A percentile compares a stretch with the other conserved stretches of the same genome.
phyloP scores from a whole-genome alignment of 2,888 invertebrate species.

The Coecobrya sp. region DNA sequence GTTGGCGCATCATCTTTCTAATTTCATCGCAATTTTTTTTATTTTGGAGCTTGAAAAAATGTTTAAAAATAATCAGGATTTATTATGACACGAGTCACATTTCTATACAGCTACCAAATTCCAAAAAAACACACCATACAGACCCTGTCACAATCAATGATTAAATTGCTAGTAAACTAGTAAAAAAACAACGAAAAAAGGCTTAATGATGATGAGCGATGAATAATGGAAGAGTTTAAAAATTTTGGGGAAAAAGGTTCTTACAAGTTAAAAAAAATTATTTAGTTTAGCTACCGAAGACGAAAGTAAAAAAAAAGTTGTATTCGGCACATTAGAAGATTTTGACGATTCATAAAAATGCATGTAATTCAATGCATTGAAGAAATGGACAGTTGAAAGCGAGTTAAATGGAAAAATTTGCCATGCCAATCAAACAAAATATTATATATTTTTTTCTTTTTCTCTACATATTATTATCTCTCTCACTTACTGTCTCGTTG shows the following conservation, averaged over 20 bases:
- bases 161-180: not conserved
- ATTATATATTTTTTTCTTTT: not conserved
- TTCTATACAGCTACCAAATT: not conserved
- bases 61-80: not conserved
- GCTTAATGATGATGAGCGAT: not conserved
- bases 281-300: constrained; percentile 4
- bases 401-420: not conserved
- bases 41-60: not conserved
- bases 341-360: constrained; percentile 14
- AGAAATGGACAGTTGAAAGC: not conserved
- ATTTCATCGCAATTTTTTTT: not conserved
- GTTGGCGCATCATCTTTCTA: not conserved
- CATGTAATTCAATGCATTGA: not conserved
- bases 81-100: not conserved
- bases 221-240: not conserved
- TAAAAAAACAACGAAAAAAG: not conserved
- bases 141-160: constrained; percentile 13
- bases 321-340: constrained; percentile 62
- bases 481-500: not conserved
- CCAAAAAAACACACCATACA: not conserved
- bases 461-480: not conserved
- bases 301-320: not conserved
- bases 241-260: not conserved
- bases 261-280: not conserved
- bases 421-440: constrained; percentile 1